These are phyloP conservation scores for Telmatherina bonti DNA, from an alignment of 2,797 vertebrate genomes.

Conservation along the genomic window DNA sequence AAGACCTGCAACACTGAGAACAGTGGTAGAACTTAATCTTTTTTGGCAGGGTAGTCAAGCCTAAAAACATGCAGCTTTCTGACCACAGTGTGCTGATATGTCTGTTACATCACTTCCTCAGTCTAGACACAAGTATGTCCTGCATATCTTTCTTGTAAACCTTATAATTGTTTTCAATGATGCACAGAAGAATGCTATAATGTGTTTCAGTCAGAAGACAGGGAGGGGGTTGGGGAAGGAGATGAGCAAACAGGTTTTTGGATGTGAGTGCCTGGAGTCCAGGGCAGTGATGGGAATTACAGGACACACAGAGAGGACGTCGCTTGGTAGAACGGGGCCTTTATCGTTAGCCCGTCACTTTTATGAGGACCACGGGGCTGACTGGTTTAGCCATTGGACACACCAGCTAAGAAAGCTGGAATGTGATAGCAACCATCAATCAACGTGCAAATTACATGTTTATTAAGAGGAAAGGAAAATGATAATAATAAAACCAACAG, in stretches of 20 bases:
- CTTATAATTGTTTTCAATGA: slow-evolving; percentile 65
- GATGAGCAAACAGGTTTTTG: slow-evolving; percentile 59
- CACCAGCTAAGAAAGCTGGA: slow-evolving; percentile 49
- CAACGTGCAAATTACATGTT: slow-evolving; percentile 66
- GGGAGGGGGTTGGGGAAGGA: slow-evolving; percentile 16
- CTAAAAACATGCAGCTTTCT: slow-evolving; percentile 50
- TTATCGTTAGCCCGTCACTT: slow-evolving; percentile 60
- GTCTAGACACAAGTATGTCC: slow-evolving; percentile 81
- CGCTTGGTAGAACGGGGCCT: slow-evolving; percentile 39
- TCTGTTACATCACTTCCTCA: slow-evolving; percentile 64
- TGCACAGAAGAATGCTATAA: slow-evolving; percentile 52
- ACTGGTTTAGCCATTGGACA: slow-evolving; percentile 69
- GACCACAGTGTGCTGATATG: slow-evolving; percentile 52
- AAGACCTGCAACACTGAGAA: slow-evolving; percentile 17
- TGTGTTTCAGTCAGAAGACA: slow-evolving; percentile 39
- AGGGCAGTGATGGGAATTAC: slow-evolving; percentile 80
- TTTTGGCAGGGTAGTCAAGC: slow-evolving; percentile 34
- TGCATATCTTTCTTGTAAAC: slow-evolving; percentile 64
- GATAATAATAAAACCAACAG: slow-evolving; percentile 52
- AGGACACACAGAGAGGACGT: slow-evolving; percentile 64
- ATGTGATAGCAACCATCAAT: slow-evolving; percentile 67
- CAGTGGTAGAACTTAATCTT: slow-evolving; percentile 23
- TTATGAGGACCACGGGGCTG: slow-evolving; percentile 64
- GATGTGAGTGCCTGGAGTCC: slow-evolving; percentile 68
- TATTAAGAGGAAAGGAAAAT: slow-evolving; percentile 63